phyloP scores from a whole-genome alignment of 2,797 vertebrate species.

The Semaprochilodus insignis region DNA sequence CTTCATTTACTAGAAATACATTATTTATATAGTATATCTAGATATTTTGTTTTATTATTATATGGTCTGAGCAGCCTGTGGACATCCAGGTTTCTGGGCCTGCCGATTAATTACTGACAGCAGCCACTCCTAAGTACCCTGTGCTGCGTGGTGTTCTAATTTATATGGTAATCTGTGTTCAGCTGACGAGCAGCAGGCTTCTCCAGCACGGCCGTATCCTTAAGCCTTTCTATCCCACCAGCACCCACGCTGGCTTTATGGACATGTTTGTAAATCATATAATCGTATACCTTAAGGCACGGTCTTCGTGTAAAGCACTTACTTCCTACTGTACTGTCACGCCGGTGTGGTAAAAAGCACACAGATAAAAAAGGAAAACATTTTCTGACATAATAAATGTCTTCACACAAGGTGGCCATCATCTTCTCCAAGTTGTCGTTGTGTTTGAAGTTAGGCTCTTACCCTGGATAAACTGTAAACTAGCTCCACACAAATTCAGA shows the following conservation, averaged over 20 bases:
- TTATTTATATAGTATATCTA: too few species aligned
- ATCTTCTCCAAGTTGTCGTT: too few species aligned
- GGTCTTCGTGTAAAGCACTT: background rate
- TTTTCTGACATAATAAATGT: too few species aligned
- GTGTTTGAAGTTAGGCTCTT: too few species aligned
- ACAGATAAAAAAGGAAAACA: background rate
- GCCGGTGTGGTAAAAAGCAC: background rate
- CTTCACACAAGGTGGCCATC: too few species aligned
- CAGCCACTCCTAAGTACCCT: conserved; percentile 57
- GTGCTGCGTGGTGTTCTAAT: conserved; percentile 65
- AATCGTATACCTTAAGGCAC: background rate
- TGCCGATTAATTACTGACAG: conserved; percentile 65
- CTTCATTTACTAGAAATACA: too few species aligned
- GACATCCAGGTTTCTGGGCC: conserved; percentile 40
- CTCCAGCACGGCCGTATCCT: conserved; percentile 21
- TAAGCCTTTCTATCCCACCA: conserved; percentile 27
- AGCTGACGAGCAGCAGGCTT: conserved; percentile 37
- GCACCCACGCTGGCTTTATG: conserved; percentile 28
- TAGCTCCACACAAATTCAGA: too few species aligned
- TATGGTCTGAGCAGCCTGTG: background rate
- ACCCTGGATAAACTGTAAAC: too few species aligned
- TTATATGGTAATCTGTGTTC: conserved; percentile 71
- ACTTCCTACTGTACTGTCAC: background rate
- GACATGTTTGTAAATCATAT: conserved; percentile 35
- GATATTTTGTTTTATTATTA: background rate